Evolutionary conservation across 2,888 invertebrate species (phyloP), one percentile per base, ranked within the genome.

Genomic region (Neoscelio sp.): DNA sequence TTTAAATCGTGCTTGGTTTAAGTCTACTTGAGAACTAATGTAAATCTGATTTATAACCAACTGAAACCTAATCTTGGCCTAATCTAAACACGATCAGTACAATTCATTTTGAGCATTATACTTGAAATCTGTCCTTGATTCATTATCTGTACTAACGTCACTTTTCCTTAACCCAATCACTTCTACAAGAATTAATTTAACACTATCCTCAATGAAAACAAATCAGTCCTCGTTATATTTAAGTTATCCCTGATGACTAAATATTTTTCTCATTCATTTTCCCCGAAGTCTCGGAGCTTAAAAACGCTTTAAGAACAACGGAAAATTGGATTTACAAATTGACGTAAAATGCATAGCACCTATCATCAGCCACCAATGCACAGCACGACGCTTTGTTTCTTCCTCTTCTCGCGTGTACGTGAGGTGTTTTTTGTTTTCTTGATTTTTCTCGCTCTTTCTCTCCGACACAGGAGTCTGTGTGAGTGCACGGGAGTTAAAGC

Each of bases 301-400:
- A 40, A 70, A 60, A 56, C 42, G 52, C 20, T 73, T 56, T 33
- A 52, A 58, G 40, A 60, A 75, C 67, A 75, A 54, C 56, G 46
- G 40, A 40, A 62, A 62, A 68, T 62, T 38, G 38, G 62, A 75
- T 75, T 76, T 54, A 56, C 46, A 62, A 76, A 56, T 62, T 68
- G 1, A 35, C 58, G 62, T 33, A 76, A 76, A 76, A 70, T 60
- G 50, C 67, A 44, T 58, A 17, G 26, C 33, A 23, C 44, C 35
- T 44, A 28, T 71, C 70, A 54, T 52, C 48, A 54, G 33, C 30
- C 48, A 13, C 42, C 38, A 35, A 56, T 58, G 35, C 28, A 50
- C 12, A 17, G 33, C 18, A 40, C 50, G 50, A 44, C 15, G 65
- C 38, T 54, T 68, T 62, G 44, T 62, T 76, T 68, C 54, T 76